Conservation (phyloP, 2,888 invertebrate species). For the Apomyelois bistriatella region DNA sequence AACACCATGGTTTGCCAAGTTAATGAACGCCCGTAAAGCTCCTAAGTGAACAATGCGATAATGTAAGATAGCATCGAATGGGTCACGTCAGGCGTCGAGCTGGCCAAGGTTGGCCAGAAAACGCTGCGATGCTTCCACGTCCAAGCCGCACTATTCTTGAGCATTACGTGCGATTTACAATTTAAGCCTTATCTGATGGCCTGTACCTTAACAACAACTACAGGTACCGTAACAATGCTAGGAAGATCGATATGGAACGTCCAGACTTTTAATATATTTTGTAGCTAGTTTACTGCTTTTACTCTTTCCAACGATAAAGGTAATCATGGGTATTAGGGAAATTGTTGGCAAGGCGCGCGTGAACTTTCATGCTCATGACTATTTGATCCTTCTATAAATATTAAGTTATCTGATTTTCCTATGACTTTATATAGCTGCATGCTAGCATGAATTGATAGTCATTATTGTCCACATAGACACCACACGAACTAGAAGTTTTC, state of each 20-base stretch:
- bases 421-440: too few relatives aligned
- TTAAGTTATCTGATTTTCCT: too few relatives aligned
- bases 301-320: background rate
- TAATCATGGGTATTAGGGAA: too few relatives aligned
- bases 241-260: conserved; percentile 55
- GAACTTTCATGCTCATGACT: too few relatives aligned
- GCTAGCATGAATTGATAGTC: too few relatives aligned
- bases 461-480: too few relatives aligned
- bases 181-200: conserved; percentile 70
- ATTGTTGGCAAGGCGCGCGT: too few relatives aligned
- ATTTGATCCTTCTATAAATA: too few relatives aligned
- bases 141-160: conserved; percentile 50
- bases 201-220: conserved; percentile 54
- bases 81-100: conserved; percentile 42
- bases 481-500: too few relatives aligned
- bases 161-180: conserved; percentile 72
- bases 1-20: conserved; percentile 16
- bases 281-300: background rate
- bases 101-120: conserved; percentile 43
- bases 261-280: conserved; percentile 17
- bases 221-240: conserved; percentile 52
- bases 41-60: conserved; percentile 36
- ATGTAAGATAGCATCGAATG: conserved; percentile 51
- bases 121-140: conserved; percentile 39
- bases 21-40: conserved; percentile 11